Evolutionary conservation across 2,888 invertebrate genomes (phyloP), one percentile per base, ranked within the genome.

Genomic region (Leptinotarsa tumamoca): DNA sequence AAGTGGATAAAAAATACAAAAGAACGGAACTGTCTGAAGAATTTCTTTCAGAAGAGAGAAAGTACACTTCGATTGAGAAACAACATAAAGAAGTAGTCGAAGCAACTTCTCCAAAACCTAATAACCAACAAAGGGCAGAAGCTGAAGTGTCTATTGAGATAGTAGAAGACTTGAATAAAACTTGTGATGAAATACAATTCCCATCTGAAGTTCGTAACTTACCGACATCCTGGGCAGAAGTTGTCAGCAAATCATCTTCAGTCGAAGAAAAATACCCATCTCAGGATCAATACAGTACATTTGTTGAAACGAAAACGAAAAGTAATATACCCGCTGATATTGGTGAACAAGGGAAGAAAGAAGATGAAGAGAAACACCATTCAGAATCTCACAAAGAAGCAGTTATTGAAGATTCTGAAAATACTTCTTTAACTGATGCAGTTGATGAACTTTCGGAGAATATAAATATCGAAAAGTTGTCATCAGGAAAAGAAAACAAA

Each of bases 11-110:
- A 68, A n/a, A 51, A 68, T 14, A 15, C 23, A 52, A 43, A 43
- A 7, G 43, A 43, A 10, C 2, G 10, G 43, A 43, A 17, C 2
- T 17, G 49, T 4, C 13, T 27, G 50, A 21, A 52, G 69, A 76
- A n/a, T 67, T 63, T 33, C 52, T 73, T 51, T 50, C 63, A 58
- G 33, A 67, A 51, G 73, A 76, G 61, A 73, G 63, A 58, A 51
- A 72, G 33, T n/a, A 67, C 17, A 54, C 43, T 17, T 72, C 27
- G 13, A 18, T 7, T 4, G 52, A 52, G 7, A 52, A 52, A 52
- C 52, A 15, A 52, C 7, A 52, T 17, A 7, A 52, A 17, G 52
- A 17, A n/a, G 4, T n/a, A 15, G n/a, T 43, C 43, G 56, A 56
- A 4, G 21, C 4, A 33, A 33, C 7, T 18, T 13, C 33, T 2